These are phyloP conservation scores for Melinaea marsaeus DNA, from an alignment of 2,888 invertebrate species.

Conservation along the genomic window DNA sequence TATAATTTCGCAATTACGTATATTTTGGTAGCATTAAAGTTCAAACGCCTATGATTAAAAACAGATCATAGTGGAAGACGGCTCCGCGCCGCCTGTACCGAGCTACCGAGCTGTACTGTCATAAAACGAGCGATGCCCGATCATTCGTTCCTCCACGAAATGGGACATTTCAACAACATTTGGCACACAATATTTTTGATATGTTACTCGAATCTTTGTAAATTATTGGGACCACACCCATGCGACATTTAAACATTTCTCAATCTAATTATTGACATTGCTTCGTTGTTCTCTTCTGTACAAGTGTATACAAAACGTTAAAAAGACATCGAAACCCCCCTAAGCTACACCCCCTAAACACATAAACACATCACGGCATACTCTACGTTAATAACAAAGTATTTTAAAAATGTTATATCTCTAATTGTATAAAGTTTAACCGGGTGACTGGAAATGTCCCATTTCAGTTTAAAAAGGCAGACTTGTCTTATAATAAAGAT, in stretches of 20 bases:
- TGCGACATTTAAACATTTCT: constrained; percentile 9
- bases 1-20: constrained; percentile 13
- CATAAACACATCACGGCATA: too few relatives aligned
- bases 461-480: constrained; percentile 42
- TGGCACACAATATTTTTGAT: constrained; percentile 63
- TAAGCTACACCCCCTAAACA: constrained; percentile 4
- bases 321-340: constrained; percentile 28
- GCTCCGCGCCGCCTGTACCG: neutral
- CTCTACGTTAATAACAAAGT: too few relatives aligned
- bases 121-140: constrained; percentile 9
- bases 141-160: constrained; percentile 37
- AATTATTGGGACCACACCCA: constrained; percentile 9
- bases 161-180: constrained; percentile 53
- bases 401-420: constrained; percentile 27
- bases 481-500: too few relatives aligned
- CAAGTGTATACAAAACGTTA: constrained; percentile 24
- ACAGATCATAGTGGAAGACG: neutral
- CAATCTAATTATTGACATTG: neutral
- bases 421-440: constrained; percentile 44
- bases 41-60: constrained; percentile 8
- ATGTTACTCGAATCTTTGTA: constrained; percentile 40
- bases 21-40: constrained; percentile 14
- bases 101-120: neutral
- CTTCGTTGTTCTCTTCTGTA: constrained; percentile 6
- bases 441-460: constrained; percentile 41